Base-by-base conservation (phyloP, 2,888 invertebrate species). In the Osmoderma eremita region DNA sequence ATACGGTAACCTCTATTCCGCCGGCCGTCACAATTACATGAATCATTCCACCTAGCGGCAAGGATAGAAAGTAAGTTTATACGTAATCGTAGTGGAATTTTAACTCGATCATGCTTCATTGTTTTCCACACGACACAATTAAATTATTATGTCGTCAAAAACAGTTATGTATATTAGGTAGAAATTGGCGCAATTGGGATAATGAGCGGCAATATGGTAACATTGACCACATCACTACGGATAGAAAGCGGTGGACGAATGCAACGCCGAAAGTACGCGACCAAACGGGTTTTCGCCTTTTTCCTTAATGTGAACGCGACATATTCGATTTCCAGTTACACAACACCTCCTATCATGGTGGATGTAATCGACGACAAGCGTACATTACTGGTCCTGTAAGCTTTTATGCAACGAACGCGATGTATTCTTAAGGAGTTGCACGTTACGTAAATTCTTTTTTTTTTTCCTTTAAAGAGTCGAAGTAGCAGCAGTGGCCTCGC, bases 61-160 rank as follows among this genome's bases (percentile, higher is more conserved):
- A 61, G 58, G 58, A 61, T 61, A 61, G 58, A 61, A 61, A 61
- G 58, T 61, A 61, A 61, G 45, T 30, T 45, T 30, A 45, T 36
- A 61, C 58, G 58, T 61, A 61, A 61, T 36, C 30, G 24, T 61
- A 22, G 30, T 30, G 58, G 58, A 45, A 61, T 61, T 61, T 48
- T 45, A 61, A 61, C 45, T 45, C 30, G 17, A 61, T 36, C 58
- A 45, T 61, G 58, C 58, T 30, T 45, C 58, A 61, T 61, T 61
- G 58, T 61, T 45, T 61, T 61, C 58, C 45, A 10, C 36, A 22
- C 30, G 45, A 8, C 38, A n/a, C 58, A 61, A 61, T 61, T 61
- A 61, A 30, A 61, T 61, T 22, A 42, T 58, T 61, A 61, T 22
- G 45, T 61, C 45, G 58, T 61, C 45, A 61, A 18, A 30, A 6